Conservation (phyloP, 1,140 invertebrate species). For the Habropoda laboriosa region DNA sequence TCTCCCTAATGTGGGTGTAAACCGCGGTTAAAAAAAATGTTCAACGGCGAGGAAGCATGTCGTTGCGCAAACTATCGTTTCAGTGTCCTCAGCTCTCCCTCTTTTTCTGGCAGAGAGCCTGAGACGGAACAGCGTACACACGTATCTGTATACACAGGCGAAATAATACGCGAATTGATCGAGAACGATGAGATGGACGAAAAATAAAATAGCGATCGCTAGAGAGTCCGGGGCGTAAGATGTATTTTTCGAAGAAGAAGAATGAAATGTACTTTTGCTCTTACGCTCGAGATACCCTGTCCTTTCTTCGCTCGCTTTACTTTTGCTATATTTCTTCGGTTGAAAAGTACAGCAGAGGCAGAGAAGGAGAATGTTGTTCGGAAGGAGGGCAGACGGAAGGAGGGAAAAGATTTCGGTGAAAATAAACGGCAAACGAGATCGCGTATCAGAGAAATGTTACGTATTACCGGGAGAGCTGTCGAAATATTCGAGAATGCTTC, state of each 20-base stretch:
- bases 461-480: not conserved
- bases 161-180: constrained; percentile 11
- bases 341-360: not conserved
- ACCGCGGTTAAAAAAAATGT: not conserved
- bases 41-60: not conserved
- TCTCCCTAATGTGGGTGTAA: not conserved
- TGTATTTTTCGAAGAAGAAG: constrained; percentile 2
- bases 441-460: not conserved
- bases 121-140: not conserved
- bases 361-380: not conserved
- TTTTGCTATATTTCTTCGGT: not conserved
- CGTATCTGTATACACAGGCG: not conserved
- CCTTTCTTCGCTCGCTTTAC: not conserved
- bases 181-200: constrained; percentile 11
- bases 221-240: not conserved
- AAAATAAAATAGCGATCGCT: constrained; percentile 29
- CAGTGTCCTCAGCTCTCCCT: not conserved
- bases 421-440: not conserved
- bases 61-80: not conserved
- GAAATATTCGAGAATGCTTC: not conserved
- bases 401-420: constrained; percentile 10
- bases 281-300: not conserved
- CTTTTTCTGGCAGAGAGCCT: too few species aligned
- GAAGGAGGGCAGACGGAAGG: not conserved
- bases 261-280: constrained; percentile 31